Evolutionary conservation across 2,888 invertebrate genomes (phyloP), one percentile per base, ranked within the genome.

Genomic region (Mylabris sibirica): DNA sequence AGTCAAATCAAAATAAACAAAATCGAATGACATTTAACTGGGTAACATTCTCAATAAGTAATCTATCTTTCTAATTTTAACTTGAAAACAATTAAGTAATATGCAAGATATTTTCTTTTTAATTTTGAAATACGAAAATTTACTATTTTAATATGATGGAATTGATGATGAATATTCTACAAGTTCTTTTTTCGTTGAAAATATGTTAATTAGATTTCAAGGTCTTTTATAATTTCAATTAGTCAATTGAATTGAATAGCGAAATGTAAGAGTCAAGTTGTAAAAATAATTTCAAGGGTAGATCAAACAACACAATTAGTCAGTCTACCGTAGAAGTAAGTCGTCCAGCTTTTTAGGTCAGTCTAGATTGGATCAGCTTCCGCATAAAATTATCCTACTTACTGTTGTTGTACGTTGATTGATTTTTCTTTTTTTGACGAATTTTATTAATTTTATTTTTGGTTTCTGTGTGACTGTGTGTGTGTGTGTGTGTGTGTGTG

Each of bases 301-400:
- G 57, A 57, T 57, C 24, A 57, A 57, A 57, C 57, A 57, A 57
- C 57, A 57, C 57, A 57, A 57, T 57, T 12, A 57, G 24, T 57
- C 24, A 57, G 57, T 57, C 57, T 57, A 57, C 57, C 69, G 71
- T 73, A 73, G 53, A 64, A 63, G 38, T 49, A 68, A 63, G 35
- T 63, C 6, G 34, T 41, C 65, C 49, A 64, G 24, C 22, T 76
- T 75, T 78, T 76, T 76, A 66, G 70, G 73, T 75, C 77, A 80
- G 80, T 80, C 74, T 76, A 74, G 71, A 71, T 73, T 69, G 75
- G 77, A 77, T 74, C 78, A 68, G 71, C 75, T 72, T 68, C 74
- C 65, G 41, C 53, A 68, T 71, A 72, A 69, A 70, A 73, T 74
- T 75, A 71, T 74, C 74, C 49, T 74, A 75, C 76, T 75, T 74